Base-by-base conservation (phyloP, 2,888 invertebrate species). In the Kuschelorhynchus macadamiae region DNA sequence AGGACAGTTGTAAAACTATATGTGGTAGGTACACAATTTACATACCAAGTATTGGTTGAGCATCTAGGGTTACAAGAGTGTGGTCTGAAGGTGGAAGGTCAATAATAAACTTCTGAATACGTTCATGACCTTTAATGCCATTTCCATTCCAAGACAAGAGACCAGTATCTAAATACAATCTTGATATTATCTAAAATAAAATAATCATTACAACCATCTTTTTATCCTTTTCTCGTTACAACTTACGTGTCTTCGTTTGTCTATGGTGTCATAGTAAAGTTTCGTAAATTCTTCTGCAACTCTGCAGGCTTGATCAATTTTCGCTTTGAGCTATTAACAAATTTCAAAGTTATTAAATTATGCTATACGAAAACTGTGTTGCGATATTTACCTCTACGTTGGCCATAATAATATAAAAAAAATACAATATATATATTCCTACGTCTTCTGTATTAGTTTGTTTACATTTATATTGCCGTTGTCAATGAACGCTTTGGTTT, bases 141-240 rank as follows among this genome's bases (percentile, higher is more conserved):
- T 95, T 95, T 21, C 97, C 97, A 85, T 97, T 97, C 97, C 96
- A 98, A 44, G 94, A 91, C 55, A 96, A 84, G n/a, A 92, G 85
- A 4, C 93, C 95, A 18, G 90, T 89, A 46, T 95, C 94, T 75
- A 95, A 85, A 80, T 97, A 97, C 42, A 96, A 84, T 78, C 91
- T 91, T 0, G 90, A 88, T 81, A 96, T 90, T 79, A 92, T 83
- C 91, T 91, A 74, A 62, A 83, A 57, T 20, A 2, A 1, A 21
- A 9, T 11, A 36, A 9, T 7, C 9, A 30, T 7, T 4, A 4
- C 9, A 30, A 30, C 30, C 21, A 25, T 25, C 7, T 25, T 25
- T 25, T 3, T 25, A 5, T 3, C 25, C 3, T 3, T 5, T 25
- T 7, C 7, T 25, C 7, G 7, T 25, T 7, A 25, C 25, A 25